Evolutionary conservation across 2,797 vertebrate species (phyloP).

Genomic region (Cuculus canorus): DNA sequence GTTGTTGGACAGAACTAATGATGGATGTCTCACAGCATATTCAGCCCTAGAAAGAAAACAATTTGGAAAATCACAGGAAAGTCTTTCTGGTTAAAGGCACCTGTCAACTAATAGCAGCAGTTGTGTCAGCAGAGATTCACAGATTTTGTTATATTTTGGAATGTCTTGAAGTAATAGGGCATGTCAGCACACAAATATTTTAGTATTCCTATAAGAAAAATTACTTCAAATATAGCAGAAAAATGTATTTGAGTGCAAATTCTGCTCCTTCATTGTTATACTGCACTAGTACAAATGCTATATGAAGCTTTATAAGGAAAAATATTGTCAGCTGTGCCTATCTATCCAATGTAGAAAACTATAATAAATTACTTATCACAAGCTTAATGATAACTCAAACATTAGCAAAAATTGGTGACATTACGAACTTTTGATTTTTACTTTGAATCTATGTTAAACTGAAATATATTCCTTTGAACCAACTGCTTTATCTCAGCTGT

Average conservation of each 20-base stretch:
- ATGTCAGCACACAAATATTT: background rate
- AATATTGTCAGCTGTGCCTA: background rate
- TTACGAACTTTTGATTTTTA: background rate
- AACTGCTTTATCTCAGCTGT: background rate
- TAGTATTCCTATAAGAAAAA: background rate
- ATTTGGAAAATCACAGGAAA: conserved; percentile 10
- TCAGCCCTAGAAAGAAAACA: background rate
- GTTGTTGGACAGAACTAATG: background rate
- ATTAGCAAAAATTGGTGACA: background rate
- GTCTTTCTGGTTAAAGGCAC: background rate
- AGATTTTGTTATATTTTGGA: background rate
- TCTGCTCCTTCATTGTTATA: background rate
- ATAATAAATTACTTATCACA: background rate
- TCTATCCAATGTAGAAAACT: background rate
- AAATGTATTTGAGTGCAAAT: background rate
- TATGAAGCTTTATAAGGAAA: background rate
- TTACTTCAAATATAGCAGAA: background rate
- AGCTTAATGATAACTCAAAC: background rate
- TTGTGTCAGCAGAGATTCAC: background rate
- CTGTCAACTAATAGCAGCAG: background rate
- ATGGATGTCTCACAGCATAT: background rate
- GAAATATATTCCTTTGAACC: background rate
- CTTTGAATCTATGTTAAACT: background rate
- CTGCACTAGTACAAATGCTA: background rate
- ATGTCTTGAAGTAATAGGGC: background rate